A percentile compares a stretch with the other conserved stretches of the same genome.
These are phyloP conservation scores for Nothura maculosa DNA, from an alignment of 2,797 vertebrate genomes.

Conservation along the genomic window DNA sequence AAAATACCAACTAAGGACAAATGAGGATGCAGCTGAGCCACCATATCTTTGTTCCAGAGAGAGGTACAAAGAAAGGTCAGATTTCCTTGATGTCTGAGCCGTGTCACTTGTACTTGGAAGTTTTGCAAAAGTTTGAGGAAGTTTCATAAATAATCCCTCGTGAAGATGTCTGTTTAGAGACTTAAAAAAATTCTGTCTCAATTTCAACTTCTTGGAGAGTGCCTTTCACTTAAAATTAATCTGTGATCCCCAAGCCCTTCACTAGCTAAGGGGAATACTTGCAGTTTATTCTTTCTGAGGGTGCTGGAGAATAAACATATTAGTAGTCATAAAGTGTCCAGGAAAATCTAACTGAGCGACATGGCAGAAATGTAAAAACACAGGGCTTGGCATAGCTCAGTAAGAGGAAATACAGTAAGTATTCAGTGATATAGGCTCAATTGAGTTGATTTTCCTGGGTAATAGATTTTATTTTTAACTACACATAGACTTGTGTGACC, in stretches of 20 bases:
- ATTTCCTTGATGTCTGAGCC: neutral
- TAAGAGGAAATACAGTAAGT: neutral
- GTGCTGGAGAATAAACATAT: too few species aligned
- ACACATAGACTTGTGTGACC: constrained; percentile 61
- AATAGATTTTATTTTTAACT: constrained; percentile 73
- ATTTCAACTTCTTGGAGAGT: neutral
- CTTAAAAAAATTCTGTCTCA: neutral
- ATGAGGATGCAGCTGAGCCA: too few species aligned
- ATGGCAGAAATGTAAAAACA: neutral
- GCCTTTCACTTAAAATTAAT: neutral
- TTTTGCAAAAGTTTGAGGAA: rapidly evolving
- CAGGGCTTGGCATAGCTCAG: neutral
- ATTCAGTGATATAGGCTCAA: neutral
- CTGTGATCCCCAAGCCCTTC: neutral
- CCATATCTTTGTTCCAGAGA: too few species aligned
- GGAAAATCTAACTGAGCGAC: neutral
- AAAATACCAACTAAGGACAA: neutral
- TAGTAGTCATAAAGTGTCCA: neutral
- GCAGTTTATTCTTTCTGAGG: neutral
- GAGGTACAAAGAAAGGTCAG: neutral
- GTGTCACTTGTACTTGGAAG: neutral
- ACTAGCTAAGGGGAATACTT: neutral
- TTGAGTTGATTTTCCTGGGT: constrained; percentile 7
- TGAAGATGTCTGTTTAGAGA: neutral
- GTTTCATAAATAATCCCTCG: rapidly evolving